Conservation (phyloP, 2,113 vertebrate genomes). For the Upupa epops region DNA sequence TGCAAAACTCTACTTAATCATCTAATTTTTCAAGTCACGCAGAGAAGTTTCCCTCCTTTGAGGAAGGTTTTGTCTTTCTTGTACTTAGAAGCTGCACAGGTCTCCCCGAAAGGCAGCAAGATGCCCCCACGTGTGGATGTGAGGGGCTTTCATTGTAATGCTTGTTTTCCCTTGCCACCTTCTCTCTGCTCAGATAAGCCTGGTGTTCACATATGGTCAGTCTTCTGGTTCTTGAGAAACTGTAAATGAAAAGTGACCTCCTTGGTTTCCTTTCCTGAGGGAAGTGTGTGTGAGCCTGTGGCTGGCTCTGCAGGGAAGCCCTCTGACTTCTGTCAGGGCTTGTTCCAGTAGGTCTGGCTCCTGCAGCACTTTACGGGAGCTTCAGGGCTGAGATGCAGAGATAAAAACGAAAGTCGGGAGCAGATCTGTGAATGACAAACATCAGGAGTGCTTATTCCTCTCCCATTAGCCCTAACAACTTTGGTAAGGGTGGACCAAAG, state of each 20-base stretch:
- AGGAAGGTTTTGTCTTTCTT: background rate
- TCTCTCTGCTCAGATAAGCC: background rate
- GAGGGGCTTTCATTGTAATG: background rate
- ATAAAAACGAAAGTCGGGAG: constrained; percentile 39
- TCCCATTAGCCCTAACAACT: background rate
- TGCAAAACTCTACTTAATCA: background rate
- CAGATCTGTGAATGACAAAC: constrained; percentile 5
- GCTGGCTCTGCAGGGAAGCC: background rate
- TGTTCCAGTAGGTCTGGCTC: background rate
- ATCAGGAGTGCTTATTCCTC: background rate
- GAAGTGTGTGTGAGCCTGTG: background rate
- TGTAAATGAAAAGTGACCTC: background rate
- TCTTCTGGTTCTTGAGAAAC: background rate
- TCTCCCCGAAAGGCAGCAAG: background rate
- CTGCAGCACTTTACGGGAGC: background rate
- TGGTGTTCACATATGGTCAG: rapidly evolving
- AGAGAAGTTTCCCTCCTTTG: background rate
- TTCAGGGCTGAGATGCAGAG: constrained; percentile 31
- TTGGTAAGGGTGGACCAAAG: background rate
- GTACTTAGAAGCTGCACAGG: background rate
- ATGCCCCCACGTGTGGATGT: background rate
- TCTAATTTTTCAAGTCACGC: background rate
- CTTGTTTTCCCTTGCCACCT: background rate
- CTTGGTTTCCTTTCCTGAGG: background rate
- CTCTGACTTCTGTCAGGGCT: constrained; percentile 1